Evolutionary conservation across 2,113 vertebrate species (phyloP), one percentile per base, ranked within the genome.

Genomic region (Australoheros scitulus): DNA sequence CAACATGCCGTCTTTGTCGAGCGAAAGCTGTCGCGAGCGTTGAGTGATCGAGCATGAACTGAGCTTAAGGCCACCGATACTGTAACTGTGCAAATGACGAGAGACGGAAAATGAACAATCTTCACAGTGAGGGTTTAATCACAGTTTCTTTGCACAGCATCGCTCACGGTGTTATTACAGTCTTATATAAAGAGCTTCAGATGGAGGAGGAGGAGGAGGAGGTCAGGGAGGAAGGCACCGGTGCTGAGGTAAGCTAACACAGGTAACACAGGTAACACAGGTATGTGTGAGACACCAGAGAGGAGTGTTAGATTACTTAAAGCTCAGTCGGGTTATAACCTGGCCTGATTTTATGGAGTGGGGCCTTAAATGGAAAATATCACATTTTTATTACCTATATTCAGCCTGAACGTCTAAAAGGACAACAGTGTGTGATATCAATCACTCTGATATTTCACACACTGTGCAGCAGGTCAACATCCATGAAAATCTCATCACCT

Each of bases 401-500:
- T 38, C 61, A 15, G 11, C 29, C 14, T 26, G 11, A 22, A 57
- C 32, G 5, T 3, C 74, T 74, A 14, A 47, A 68, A 76, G 36
- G 17, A 61, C 72, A 13, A 13, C 15, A 13, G 24, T 29, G 7
- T 41, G 63, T 29, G 65, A 70, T 0, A 50, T 50, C 65, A 70
- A 26, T 29, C 65, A 13, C 50, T 70, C 43, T 32, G 22, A 74
- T 61, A 70, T 79, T 63, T 76, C 43, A 43, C 55, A 11, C 61
- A 38, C 60, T n/a, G 76, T 47, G 2, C 3, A 5, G n/a, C 74
- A 82, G 29, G 57, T 86, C 74, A 72, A 50, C 64, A 38, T 29
- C 34, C 63, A 79, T 76, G 63, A 70, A 87, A 77, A 77, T 32
- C n/a, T 41, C 43, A 41, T 3, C 5, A 80, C 72, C 86, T 81